Percentiles rank a stretch among this genome's conserved stretches.
Evolutionary conservation across 2,113 vertebrate species (phyloP).

Genomic region (Dascyllus trimaculatus): DNA sequence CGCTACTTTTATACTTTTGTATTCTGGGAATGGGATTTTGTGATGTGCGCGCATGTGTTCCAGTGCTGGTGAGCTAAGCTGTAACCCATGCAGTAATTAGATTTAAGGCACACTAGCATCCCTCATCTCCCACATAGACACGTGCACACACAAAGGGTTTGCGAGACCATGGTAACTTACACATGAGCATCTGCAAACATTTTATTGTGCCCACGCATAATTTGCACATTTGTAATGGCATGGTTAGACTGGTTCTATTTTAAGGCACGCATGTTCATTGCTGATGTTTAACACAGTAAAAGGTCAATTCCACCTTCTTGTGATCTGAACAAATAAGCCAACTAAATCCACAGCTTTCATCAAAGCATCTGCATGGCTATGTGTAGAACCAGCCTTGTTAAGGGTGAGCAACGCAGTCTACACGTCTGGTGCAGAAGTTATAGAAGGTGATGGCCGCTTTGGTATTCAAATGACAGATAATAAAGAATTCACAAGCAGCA

Average conservation of each 20-base stretch:
- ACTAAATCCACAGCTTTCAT: not conserved
- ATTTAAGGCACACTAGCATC: constrained; percentile 5
- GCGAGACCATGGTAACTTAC: not conserved
- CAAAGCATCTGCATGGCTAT: not conserved
- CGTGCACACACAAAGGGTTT: not conserved
- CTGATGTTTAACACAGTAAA: not conserved
- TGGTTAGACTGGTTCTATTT: not conserved
- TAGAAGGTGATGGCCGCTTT: constrained; percentile 12
- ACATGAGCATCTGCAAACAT: not conserved
- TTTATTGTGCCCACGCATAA: not conserved
- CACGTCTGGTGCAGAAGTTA: not conserved
- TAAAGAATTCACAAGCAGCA: constrained; percentile 51
- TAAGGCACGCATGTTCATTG: not conserved
- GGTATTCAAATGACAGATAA: constrained; percentile 56
- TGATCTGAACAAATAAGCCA: constrained; percentile 24
- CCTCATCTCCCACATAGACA: constrained; percentile 8
- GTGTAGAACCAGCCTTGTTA: not conserved
- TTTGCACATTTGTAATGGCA: not conserved
- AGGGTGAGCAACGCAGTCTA: not conserved
- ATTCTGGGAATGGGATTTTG: not conserved
- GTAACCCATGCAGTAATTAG: constrained; percentile 16
- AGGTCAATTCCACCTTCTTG: constrained; percentile 14
- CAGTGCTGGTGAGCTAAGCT: constrained; percentile 4
- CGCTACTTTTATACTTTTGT: not conserved
- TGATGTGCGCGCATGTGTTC: not conserved